Percentiles rank a stretch among this genome's conserved stretches.
phyloP scores from a whole-genome alignment of 2,888 invertebrate species.

The Baccha elongata region DNA sequence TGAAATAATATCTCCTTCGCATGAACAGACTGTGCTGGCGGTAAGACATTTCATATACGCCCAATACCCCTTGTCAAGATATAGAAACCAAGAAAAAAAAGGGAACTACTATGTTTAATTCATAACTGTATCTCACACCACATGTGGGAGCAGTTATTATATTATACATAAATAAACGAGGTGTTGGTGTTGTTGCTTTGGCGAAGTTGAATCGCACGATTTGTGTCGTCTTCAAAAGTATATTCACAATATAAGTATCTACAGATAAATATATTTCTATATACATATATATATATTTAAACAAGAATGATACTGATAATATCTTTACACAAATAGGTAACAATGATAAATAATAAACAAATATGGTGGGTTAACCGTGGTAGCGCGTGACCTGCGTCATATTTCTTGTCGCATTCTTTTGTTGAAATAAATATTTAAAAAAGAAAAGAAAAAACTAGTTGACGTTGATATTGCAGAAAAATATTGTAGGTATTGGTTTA shows the following conservation, averaged over 20 bases:
- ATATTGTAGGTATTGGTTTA: background rate
- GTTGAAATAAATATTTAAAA: background rate
- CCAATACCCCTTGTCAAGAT: slow-evolving; percentile 14
- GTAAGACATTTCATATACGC: slow-evolving; percentile 9
- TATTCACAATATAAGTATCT: no score
- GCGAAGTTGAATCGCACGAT: slow-evolving; percentile 1
- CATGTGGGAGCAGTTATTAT: slow-evolving; percentile 69
- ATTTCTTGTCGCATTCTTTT: slow-evolving; percentile 44
- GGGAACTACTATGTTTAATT: slow-evolving; percentile 52
- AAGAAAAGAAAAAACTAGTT: background rate
- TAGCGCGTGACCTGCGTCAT: slow-evolving; percentile 39
- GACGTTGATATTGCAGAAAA: background rate
- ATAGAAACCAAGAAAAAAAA: slow-evolving; percentile 18
- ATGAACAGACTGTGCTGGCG: slow-evolving; percentile 27
- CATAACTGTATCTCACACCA: slow-evolving; percentile 67
- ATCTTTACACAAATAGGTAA: slow-evolving; percentile 24
- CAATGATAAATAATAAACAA: slow-evolving; percentile 45
- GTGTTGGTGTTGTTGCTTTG: slow-evolving; percentile 1
- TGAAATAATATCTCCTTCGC: slow-evolving; percentile 60
- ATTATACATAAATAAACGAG: background rate
- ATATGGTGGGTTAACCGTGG: slow-evolving; percentile 33
- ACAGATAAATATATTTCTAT: background rate
- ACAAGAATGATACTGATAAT: slow-evolving; percentile 27
- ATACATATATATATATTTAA: background rate
- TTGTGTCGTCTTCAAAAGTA: slow-evolving; percentile 19